Evolutionary conservation across 1,140 invertebrate genomes (phyloP).

Genomic region (Aplysia californica): DNA sequence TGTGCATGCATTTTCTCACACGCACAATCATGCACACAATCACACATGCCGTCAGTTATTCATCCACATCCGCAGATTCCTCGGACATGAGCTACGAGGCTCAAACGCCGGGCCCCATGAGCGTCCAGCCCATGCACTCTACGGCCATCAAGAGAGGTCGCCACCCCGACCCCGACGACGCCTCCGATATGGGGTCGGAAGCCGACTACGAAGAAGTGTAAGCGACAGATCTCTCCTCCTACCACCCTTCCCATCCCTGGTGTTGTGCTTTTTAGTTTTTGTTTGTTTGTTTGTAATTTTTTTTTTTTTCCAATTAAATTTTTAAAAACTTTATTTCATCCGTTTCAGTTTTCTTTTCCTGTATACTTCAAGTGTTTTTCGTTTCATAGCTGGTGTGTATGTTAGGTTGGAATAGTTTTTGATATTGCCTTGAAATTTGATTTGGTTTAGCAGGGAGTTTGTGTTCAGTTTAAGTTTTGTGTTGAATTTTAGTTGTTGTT

Average conservation of each 20-base stretch:
- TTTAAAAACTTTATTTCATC: conserved; percentile 12
- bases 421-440: too few relatives aligned
- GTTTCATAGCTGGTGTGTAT: neutral
- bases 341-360: neutral
- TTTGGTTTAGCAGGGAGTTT: too few relatives aligned
- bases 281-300: conserved; percentile 6
- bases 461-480: too few relatives aligned
- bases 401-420: too few relatives aligned
- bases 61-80: conserved; percentile 21
- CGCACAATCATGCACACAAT: too few relatives aligned
- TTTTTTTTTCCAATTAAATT: conserved; percentile 13
- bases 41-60: too few relatives aligned
- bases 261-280: too few relatives aligned
- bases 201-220: conserved; percentile 59
- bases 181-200: conserved; percentile 48
- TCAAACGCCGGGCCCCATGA: conserved; percentile 67
- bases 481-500: too few relatives aligned
- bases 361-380: neutral
- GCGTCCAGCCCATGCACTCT: conserved; percentile 44
- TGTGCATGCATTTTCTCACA: too few relatives aligned
- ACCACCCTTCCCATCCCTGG: too few relatives aligned
- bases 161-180: conserved; percentile 43
- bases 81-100: conserved; percentile 33
- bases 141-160: conserved; percentile 52
- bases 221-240: conserved; percentile 36